Base-by-base conservation (phyloP, 2,888 invertebrate species). In the Aproaerema taeniolella region DNA sequence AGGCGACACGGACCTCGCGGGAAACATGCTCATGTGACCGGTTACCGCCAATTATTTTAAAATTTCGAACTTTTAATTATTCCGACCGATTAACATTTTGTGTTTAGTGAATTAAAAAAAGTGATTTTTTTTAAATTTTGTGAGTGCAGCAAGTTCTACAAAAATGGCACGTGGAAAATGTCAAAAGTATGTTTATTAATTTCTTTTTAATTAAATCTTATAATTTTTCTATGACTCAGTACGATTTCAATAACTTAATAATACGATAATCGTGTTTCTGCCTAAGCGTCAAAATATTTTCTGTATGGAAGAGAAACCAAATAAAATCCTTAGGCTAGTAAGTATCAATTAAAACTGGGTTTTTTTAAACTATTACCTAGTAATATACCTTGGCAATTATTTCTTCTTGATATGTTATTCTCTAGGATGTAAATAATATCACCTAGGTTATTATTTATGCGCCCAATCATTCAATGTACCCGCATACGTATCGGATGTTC, bases 11-110 rank as follows among this genome's bases (percentile, higher is more conserved):
- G 75, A 74, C 77, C 72, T 71, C 68, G 66, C 77, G 78, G 68
- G 73, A 74, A 76, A 63, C 70, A 76, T 80, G 80, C 74, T 78
- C 74, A 73, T 80, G 75, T 82, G 74, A 80, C 58, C 62, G 59
- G 61, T 81, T 78, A 67, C 78, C 85, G 85, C 80, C 78, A 75
- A 78, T 70, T 62, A 59, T 58, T 53, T 55, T 59, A 50, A 39
- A 46, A 55, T 61, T 65, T 62, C 58, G 56, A 69, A 63, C 58
- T 55, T 55, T 50, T 61, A 52, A 50, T 65, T 60, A 64, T 65
- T 63, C n/a, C 61, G 62, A 69, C 58, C 56, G 58, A 61, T 42
- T 60, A 55, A 72, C 76, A 71, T 50, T 60, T 64, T 49, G 67
- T 71, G 66, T 53, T 51, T 41, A 55, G 64, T 63, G 64, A 47